Evolutionary conservation across 2,888 invertebrate genomes (phyloP), one percentile per base, ranked within the genome.

Genomic region (Agrilus biguttatus): DNA sequence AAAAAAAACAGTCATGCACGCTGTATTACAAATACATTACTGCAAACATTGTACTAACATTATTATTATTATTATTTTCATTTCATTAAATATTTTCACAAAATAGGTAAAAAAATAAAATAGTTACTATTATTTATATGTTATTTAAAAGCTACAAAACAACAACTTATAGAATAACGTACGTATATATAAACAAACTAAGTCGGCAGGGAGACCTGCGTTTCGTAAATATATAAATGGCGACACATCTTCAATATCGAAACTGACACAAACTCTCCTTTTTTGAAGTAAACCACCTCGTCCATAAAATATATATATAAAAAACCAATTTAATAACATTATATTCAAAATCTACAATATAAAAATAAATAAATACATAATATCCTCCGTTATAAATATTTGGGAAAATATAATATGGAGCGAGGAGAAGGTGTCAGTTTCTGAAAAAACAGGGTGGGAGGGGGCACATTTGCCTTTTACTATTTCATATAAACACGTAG

Each of bases 21-120:
- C 63, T 61, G 61, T 59, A 56, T 49, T 50, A 50, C 50, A 50
- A 43, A 51, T 46, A 48, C 47, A 49, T 23, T 49, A 50, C 49
- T 52, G 49, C 47, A 48, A 47, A 61, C 61, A 48, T 64, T 64
- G 66, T 66, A 66, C 65, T 66, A 67, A 67, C 66, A 66, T 66
- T 23, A 23, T 23, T 23, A 23, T 23, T 23, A 23, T 23, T 23
- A 23, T 23, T 23, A 23, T 8, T 23, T 23, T 63, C 60, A 65
- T 65, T 64, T 23, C 8, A 56, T 65, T 65, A 66, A 66, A 67
- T 65, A 66, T 67, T 65, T 66, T 59, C 66, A 65, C 65, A 66
- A 67, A 66, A 67, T 66, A 67, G 64, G 66, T 67, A 66, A 66
- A 67, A 67, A 67, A 67, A 67, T 67, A 67, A 67, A 66, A 67